Base-by-base conservation (phyloP, 30 jellyfish, hydroid and myxozoan genomes). In the Nemopilema nomurai region DNA sequence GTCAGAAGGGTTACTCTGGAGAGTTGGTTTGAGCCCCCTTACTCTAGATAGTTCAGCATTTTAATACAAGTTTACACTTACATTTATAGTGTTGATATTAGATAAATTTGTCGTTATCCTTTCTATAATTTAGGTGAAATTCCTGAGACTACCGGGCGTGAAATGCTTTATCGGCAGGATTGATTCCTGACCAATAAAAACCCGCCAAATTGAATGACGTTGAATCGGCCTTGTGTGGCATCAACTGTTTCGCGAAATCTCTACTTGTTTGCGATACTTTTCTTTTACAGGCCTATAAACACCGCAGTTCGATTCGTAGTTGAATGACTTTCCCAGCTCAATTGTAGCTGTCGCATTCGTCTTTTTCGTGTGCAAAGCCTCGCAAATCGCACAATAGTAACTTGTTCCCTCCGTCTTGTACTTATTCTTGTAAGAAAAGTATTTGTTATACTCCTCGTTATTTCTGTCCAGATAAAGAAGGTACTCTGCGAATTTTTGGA, bases 401-500 rank as follows among this genome's bases (percentile, higher is more conserved):
- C 51, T n/a, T 3, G 50, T 57, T 0, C 31, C 66, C 67, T 84
- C 74, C 27, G 72, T 72, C 29, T 74, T 74, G 72, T 66, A 89
- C 4, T 62, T 79, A 18, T 85, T 27, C 62, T 86, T 85, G 92
- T 97, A 94, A 49, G 81, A 83, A 65, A 94, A 94, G 77, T 89
- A 94, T 64, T 70, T 65, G 66, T 94, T 94, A 69, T 94, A 94
- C 28, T 82, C 96, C 13, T 80, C 77, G 76, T 94, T 97, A 74
- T 94, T 81, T 25, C 26, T 31, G 66, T 90, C 97, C 17, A 94
- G 84, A 70, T 79, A 86, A 4, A 32, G 81, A 70, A 94, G 24
- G 67, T 94, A 90, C 19, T 86, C 90, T 18, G 97, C 99, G 0
- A 94, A 88, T 57, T 80, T 90, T 81, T 94, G 66, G 49, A 89